Evolutionary conservation across 2,113 vertebrate genomes (phyloP).

Genomic region (Catharus bicknelli): DNA sequence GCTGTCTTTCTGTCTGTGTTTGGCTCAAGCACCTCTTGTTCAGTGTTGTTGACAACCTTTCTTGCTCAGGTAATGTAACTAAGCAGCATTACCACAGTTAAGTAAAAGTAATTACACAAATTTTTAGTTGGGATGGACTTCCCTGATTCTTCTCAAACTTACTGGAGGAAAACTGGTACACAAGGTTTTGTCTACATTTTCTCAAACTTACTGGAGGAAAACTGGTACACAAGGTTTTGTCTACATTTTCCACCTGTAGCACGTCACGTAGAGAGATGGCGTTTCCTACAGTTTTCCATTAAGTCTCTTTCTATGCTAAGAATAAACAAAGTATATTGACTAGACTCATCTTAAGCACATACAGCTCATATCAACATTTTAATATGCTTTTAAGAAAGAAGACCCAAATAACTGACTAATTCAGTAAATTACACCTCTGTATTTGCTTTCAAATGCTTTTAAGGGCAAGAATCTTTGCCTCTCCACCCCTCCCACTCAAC

Average conservation of each 20-base stretch:
- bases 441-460: slow-evolving; percentile 3
- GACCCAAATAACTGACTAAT: background rate
- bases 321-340: background rate
- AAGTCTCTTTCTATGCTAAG: background rate
- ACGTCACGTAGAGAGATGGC: background rate
- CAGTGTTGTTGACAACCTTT: background rate
- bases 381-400: background rate
- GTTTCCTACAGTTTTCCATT: background rate
- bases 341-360: background rate
- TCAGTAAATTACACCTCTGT: background rate
- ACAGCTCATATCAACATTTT: background rate
- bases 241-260: background rate
- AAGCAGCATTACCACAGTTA: background rate
- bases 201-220: background rate
- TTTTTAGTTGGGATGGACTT: background rate
- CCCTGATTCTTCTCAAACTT: background rate
- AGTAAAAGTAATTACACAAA: background rate
- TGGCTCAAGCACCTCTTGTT: background rate
- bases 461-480: background rate
- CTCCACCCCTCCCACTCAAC: background rate
- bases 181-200: background rate
- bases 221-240: background rate
- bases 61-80: background rate
- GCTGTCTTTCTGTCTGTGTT: background rate
- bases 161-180: background rate